Conservation (phyloP, 1,140 invertebrate genomes). For the Popillia japonica region DNA sequence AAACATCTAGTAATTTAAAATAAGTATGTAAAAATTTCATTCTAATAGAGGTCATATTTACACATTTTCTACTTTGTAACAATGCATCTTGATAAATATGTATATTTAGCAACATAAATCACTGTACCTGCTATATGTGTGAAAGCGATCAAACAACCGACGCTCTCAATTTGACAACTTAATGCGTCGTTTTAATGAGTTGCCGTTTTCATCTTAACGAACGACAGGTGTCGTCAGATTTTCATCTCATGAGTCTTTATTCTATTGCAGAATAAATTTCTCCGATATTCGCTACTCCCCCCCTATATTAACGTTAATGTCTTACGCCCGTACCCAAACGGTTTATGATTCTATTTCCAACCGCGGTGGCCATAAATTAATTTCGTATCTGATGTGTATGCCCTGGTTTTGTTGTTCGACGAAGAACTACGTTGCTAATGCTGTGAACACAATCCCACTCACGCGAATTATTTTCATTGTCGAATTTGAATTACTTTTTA, state of each 20-base stretch:
- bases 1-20: too few relatives aligned
- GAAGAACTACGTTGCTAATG: not conserved
- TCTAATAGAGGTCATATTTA: too few relatives aligned
- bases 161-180: conserved; percentile 19
- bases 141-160: not conserved
- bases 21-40: too few relatives aligned
- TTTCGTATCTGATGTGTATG: conserved; percentile 21
- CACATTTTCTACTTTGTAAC: not conserved
- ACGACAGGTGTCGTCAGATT: conserved; percentile 19
- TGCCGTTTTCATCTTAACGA: conserved; percentile 3
- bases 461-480: too few relatives aligned
- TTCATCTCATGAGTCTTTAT: not conserved
- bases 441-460: not conserved
- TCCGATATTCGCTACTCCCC: not conserved
- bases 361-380: conserved; percentile 26
- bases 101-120: conserved; percentile 10
- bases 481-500: too few relatives aligned
- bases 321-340: not conserved
- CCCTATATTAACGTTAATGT: conserved; percentile 18
- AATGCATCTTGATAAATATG: not conserved
- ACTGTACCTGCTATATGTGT: not conserved
- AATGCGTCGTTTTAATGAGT: conserved; percentile 21
- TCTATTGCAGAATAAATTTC: conserved; percentile 11
- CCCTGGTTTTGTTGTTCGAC: conserved; percentile 19
- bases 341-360: conserved; percentile 34